phyloP scores from a whole-genome alignment of 2,888 invertebrate species.

The Cylindroiulus punctatus region DNA sequence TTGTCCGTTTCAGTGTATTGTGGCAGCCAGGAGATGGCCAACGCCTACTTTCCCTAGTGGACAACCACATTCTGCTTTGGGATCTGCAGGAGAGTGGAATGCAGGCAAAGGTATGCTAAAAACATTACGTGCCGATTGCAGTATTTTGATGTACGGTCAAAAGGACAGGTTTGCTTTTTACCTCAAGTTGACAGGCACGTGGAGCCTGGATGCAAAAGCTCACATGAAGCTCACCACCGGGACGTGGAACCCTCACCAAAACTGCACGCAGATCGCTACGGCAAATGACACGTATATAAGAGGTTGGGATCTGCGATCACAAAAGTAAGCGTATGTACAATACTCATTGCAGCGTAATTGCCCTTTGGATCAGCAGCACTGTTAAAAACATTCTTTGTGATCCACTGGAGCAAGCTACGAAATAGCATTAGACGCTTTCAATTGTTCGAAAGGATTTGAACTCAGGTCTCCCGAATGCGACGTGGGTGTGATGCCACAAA shows the following conservation, averaged over 20 bases:
- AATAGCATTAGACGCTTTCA: no score
- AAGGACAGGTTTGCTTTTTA: not conserved
- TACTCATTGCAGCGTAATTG: no score
- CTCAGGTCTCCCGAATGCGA: no score
- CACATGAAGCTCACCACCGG: slow-evolving; percentile 83
- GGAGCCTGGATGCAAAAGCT: slow-evolving; percentile 74
- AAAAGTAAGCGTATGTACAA: slow-evolving; percentile 71
- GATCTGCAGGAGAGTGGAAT: slow-evolving; percentile 71
- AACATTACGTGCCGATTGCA: no score
- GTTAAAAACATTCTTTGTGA: no score
- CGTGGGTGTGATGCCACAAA: no score
- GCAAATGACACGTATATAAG: slow-evolving; percentile 85
- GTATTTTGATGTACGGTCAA: not conserved
- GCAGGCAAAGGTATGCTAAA: slow-evolving; percentile 64
- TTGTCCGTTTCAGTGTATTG: slow-evolving; percentile 71
- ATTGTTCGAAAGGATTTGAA: no score
- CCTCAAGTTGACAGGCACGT: slow-evolving; percentile 50
- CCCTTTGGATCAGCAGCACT: no score
- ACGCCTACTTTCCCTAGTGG: slow-evolving; percentile 79
- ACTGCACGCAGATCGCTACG: slow-evolving; percentile 84
- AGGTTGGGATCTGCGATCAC: slow-evolving; percentile 85
- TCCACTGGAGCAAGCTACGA: no score
- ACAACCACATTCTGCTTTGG: slow-evolving; percentile 80
- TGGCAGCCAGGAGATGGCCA: slow-evolving; percentile 85
- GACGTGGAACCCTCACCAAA: slow-evolving; percentile 96